phyloP scores from a whole-genome alignment of 2,888 invertebrate species.

The Pandemis heparana region DNA sequence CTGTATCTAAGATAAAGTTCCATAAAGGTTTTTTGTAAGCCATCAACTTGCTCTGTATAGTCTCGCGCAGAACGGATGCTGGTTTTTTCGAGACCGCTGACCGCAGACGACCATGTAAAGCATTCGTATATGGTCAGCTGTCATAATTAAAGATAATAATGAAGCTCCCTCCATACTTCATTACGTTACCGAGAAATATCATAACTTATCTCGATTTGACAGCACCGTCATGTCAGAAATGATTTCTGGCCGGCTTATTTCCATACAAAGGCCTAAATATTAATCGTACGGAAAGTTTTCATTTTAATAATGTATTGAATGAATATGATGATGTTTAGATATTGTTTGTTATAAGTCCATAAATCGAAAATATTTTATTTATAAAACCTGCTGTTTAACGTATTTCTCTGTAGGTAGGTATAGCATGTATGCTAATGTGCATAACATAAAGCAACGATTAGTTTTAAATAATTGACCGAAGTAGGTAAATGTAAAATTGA shows the following conservation, averaged over 20 bases:
- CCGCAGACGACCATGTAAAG: constrained; percentile 69
- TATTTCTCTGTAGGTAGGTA: neutral
- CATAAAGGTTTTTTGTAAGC: constrained; percentile 67
- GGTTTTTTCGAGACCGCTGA: constrained; percentile 67
- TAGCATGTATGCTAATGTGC: too few relatives aligned
- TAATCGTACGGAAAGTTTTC: constrained; percentile 41
- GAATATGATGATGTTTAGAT: constrained; percentile 5
- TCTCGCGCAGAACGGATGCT: constrained; percentile 62
- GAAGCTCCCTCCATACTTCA: constrained; percentile 73
- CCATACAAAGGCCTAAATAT: constrained; percentile 57
- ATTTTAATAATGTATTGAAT: constrained; percentile 36
- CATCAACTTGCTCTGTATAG: constrained; percentile 72
- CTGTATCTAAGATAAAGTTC: constrained; percentile 65
- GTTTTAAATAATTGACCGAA: too few relatives aligned
- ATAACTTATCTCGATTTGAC: constrained; percentile 77
- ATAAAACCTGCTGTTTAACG: neutral
- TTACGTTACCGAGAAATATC: constrained; percentile 72
- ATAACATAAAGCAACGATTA: too few relatives aligned
- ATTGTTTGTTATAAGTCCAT: neutral
- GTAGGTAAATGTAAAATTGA: too few relatives aligned
- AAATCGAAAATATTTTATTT: neutral
- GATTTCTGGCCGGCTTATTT: constrained; percentile 46
- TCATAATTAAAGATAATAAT: constrained; percentile 84
- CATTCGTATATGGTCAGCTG: constrained; percentile 81
- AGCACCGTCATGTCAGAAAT: constrained; percentile 58